phyloP scores from a whole-genome alignment of 2,888 invertebrate species.

The Meganola albula region DNA sequence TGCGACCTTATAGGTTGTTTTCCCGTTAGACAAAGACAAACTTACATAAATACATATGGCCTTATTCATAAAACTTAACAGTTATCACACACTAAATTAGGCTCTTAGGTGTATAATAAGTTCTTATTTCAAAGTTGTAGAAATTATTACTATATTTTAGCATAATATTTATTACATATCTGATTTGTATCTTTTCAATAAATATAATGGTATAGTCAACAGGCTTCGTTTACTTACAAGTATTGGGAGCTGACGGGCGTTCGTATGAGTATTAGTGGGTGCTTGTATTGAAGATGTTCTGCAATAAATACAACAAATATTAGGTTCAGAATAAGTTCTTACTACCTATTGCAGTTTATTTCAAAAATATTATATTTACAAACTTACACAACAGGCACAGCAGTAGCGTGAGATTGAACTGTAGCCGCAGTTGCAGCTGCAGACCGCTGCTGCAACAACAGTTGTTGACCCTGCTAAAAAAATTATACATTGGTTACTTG shows the following conservation, averaged over 20 bases:
- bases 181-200: too few species aligned
- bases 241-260: conserved; percentile 80
- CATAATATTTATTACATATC: too few species aligned
- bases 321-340: background rate
- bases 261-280: conserved; percentile 62
- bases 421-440: conserved; percentile 46
- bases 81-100: too few species aligned
- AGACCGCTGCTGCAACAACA: conserved; percentile 56
- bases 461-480: conserved; percentile 55
- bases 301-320: conserved; percentile 22
- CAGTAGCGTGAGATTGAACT: conserved; percentile 52
- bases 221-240: conserved; percentile 71
- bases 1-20: too few species aligned
- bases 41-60: too few species aligned
- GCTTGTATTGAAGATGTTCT: conserved; percentile 64
- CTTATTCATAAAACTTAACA: too few species aligned
- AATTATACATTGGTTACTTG: background rate
- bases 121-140: too few species aligned
- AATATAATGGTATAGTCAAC: too few species aligned
- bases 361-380: too few species aligned
- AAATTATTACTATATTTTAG: too few species aligned
- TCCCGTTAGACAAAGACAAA: too few species aligned
- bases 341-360: background rate
- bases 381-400: conserved; percentile 66
- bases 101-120: too few species aligned